These are phyloP conservation scores for Cryptus armator DNA, from an alignment of 2,888 invertebrate species.

Conservation along the genomic window DNA sequence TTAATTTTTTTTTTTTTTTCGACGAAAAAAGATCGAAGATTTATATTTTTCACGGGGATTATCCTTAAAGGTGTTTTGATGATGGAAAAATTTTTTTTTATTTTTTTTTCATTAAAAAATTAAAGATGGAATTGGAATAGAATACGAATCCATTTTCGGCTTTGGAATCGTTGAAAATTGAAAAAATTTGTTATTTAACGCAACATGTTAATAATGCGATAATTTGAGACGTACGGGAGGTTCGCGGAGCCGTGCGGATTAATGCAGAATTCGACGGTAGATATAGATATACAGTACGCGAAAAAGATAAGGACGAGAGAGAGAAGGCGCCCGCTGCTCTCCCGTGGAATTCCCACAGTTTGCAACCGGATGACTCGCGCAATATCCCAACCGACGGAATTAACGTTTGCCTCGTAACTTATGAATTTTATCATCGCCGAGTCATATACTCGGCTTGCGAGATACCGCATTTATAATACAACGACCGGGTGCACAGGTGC, in stretches of 20 bases:
- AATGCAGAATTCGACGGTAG: neutral
- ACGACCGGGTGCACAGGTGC: conserved; percentile 54
- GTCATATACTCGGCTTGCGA: conserved; percentile 32
- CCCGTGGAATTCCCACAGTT: conserved; percentile 72
- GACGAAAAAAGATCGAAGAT: no score
- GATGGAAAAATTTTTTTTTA: no score
- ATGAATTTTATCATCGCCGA: conserved; percentile 68
- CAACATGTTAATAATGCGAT: conserved; percentile 16
- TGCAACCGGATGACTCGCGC: conserved; percentile 68
- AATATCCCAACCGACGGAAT: conserved; percentile 65
- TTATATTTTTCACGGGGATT: no score
- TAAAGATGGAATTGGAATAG: no score
- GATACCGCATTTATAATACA: conserved; percentile 8
- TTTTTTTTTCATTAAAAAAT: no score
- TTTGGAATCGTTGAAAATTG: no score
- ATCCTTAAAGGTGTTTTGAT: no score
- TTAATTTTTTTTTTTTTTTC: no score
- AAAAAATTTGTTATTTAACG: neutral
- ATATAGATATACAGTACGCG: neutral
- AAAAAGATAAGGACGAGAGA: conserved; percentile 29
- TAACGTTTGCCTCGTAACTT: conserved; percentile 68
- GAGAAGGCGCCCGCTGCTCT: conserved; percentile 27
- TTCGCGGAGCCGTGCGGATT: conserved; percentile 2
- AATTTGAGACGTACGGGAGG: conserved; percentile 8
- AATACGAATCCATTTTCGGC: no score